Evolutionary conservation across 2,797 vertebrate species (phyloP).

Genomic region (Chrysolophus pictus): DNA sequence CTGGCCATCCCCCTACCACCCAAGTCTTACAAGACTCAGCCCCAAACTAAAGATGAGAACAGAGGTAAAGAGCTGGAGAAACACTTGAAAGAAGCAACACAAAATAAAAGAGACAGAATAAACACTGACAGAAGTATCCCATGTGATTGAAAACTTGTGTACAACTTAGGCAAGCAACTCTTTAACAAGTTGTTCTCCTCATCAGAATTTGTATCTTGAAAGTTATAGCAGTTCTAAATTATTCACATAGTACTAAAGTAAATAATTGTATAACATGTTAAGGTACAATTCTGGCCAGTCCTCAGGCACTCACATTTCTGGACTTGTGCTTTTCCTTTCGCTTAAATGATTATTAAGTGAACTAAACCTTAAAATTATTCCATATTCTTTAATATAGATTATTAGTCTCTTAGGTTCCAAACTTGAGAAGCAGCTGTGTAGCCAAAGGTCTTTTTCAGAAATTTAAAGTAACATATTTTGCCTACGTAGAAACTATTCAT

Average conservation of each 20-base stretch:
- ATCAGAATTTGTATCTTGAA: not conserved
- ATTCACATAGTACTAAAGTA: constrained; percentile 53
- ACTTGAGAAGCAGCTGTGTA: constrained; percentile 30
- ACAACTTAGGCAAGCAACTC: not conserved
- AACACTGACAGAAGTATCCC: not conserved
- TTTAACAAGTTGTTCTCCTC: not conserved
- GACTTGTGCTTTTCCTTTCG: constrained; percentile 4
- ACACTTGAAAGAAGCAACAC: not conserved
- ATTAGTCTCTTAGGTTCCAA: constrained; percentile 38
- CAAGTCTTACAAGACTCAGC: not conserved
- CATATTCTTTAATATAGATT: constrained; percentile 18
- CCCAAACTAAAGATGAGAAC: not conserved
- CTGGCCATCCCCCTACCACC: not conserved
- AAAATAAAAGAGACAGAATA: not conserved
- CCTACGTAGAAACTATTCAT: constrained; percentile 28
- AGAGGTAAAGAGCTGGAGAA: not conserved
- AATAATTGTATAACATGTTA: constrained; percentile 45
- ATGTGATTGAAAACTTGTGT: not conserved
- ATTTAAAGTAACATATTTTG: constrained; percentile 50
- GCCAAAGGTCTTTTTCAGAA: constrained; percentile 40
- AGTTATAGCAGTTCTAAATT: constrained; percentile 9
- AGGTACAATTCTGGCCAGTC: constrained; percentile 45
- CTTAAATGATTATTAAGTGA: constrained; percentile 31
- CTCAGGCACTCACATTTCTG: constrained; percentile 13
- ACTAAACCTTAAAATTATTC: not conserved